Base-by-base conservation (phyloP, 2,888 invertebrate species). In the Sarcophaga rosellei region DNA sequence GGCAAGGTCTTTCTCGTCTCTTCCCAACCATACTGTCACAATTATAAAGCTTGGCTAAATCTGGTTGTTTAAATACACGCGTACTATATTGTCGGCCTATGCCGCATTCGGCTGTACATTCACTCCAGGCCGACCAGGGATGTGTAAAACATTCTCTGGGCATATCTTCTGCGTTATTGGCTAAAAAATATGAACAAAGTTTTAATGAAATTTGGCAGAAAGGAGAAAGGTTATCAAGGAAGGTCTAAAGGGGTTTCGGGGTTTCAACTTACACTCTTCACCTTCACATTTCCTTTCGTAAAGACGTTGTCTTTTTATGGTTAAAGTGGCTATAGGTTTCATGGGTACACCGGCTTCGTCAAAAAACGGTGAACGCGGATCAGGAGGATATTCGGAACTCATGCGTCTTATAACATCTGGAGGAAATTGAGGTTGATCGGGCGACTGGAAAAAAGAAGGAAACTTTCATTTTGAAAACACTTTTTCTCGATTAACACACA, bases 321-420 rank as follows among this genome's bases (percentile, higher is more conserved):
- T 95, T 3, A 99, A 94, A n/a, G 96, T 94, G 0, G 99, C 99
- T 89, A 99, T 94, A 0, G 99, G 98, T 86, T 97, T 95, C 95
- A 99, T 97, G 17, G 96, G 96, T 4, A 91, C 92, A 0, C 95
- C 97, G 0, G 94, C 93, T 0, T 95, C 94, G 91, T 98, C 97
- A 93, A 96, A 98, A 94, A 99, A 99, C 0, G 99, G 99, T 0
- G 99, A 98, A 69, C 96, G 94, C 0, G 96, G 95, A 93, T 98
- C 97, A 89, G 96, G 96, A 0, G 98, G 98, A 94, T 95, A 96
- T 88, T 96, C 96, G 0, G 97, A 96, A 0, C 97, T 96, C 81
- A 99, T 96, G 45, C 96, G 95, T 61, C 96, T 95, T 89, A 99
- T 98, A 23, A 96, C 96, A 87, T 98, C 97, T 21, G 96, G 95